phyloP scores from a whole-genome alignment of 2,797 vertebrate genomes.

The Aphelocoma californica region DNA sequence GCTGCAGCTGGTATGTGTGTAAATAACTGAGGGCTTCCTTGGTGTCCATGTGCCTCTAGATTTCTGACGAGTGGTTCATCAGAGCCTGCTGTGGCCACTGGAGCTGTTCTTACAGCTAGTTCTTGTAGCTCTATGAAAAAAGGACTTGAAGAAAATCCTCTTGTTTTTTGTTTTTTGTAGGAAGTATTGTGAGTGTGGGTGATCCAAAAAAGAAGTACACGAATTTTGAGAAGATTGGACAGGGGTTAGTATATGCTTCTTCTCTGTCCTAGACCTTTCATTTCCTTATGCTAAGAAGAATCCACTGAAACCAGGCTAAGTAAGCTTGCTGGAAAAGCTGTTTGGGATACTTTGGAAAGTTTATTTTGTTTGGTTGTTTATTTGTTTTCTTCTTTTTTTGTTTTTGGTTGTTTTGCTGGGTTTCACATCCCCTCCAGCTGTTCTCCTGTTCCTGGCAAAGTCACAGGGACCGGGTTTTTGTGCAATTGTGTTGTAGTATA shows the following conservation, averaged over 20 bases:
- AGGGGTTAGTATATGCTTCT: constrained; percentile 79
- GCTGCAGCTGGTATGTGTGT: background rate
- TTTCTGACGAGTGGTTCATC: background rate
- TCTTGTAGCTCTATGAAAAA: background rate
- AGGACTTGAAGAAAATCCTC: background rate
- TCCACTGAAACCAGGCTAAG: background rate
- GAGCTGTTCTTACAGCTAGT: background rate
- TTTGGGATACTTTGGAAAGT: background rate
- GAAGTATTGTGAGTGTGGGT: constrained; percentile 87
- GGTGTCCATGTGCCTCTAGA: background rate
- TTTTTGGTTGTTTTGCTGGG: background rate
- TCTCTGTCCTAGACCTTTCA: background rate
- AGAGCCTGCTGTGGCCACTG: rapidly evolving
- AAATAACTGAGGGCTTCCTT: background rate
- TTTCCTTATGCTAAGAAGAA: background rate
- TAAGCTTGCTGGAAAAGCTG: background rate
- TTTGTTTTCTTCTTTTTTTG: background rate
- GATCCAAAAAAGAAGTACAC: constrained; percentile 92
- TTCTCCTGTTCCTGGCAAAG: background rate
- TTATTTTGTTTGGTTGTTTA: background rate
- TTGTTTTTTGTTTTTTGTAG: constrained; percentile 56
- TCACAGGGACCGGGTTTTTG: background rate
- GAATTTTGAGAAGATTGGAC: constrained; percentile 89
- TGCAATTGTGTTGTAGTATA: background rate
- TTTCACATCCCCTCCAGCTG: background rate